Conservation (phyloP, 1,140 invertebrate species). For the Drosophila tropicalis region DNA sequence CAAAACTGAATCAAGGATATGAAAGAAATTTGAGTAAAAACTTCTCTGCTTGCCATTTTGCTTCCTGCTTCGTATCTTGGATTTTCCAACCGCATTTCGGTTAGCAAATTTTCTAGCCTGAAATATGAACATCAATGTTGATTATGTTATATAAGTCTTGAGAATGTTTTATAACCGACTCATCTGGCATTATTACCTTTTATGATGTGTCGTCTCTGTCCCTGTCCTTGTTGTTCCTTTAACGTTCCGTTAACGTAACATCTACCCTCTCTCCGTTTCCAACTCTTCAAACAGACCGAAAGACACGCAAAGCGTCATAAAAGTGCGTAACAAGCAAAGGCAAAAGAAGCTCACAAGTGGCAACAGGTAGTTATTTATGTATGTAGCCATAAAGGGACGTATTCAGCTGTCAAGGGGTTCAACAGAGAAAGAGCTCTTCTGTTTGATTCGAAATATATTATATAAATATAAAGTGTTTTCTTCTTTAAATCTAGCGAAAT, state of each 20-base stretch:
- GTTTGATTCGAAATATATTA: too few relatives aligned
- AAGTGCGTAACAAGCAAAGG: slow-evolving; percentile 59
- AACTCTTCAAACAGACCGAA: not conserved
- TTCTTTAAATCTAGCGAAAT: too few relatives aligned
- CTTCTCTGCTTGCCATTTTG: not conserved
- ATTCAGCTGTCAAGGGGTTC: not conserved
- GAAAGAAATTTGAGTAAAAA: not conserved
- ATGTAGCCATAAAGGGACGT: slow-evolving; percentile 4
- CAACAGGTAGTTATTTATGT: slow-evolving; percentile 60
- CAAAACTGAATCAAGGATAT: not conserved
- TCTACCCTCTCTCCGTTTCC: not conserved
- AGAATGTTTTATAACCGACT: slow-evolving; percentile 43
- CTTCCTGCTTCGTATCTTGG: not conserved
- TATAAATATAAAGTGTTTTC: too few relatives aligned
- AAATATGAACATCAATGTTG: slow-evolving; percentile 21
- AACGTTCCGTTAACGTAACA: too few relatives aligned
- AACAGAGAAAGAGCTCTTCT: too few relatives aligned
- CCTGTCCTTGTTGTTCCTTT: not conserved
- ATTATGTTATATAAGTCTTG: slow-evolving; percentile 57
- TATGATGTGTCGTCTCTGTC: slow-evolving; percentile 46
- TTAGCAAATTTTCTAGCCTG: slow-evolving; percentile 22
- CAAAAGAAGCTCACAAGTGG: slow-evolving; percentile 21
- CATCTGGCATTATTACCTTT: slow-evolving; percentile 62
- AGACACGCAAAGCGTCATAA: slow-evolving; percentile 54
- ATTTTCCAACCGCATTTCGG: slow-evolving; percentile 27